Percentiles rank a stretch among this genome's conserved stretches.
These are phyloP conservation scores for Himalopsyche japonica DNA, from an alignment of 2,888 invertebrate genomes.

Conservation along the genomic window DNA sequence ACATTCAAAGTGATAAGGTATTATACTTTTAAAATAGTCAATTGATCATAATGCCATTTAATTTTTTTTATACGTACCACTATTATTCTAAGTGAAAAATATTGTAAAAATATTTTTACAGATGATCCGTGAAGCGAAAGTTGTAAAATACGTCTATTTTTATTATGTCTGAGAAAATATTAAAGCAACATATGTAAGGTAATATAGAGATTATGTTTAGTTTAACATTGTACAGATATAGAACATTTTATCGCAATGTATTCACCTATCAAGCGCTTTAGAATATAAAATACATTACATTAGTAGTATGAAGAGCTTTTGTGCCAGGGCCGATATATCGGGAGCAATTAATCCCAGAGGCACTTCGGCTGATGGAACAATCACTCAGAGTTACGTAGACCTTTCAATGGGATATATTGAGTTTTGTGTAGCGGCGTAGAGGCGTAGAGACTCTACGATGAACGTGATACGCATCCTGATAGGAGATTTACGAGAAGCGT, in stretches of 20 bases:
- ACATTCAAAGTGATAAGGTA: too few relatives aligned
- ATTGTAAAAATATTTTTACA: too few relatives aligned
- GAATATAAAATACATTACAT: not conserved
- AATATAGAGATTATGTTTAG: too few relatives aligned
- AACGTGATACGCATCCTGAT: slow-evolving; percentile 5
- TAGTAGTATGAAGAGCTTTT: not conserved
- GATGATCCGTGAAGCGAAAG: too few relatives aligned
- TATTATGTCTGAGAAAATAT: too few relatives aligned
- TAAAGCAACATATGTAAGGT: too few relatives aligned
- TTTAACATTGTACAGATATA: not conserved
- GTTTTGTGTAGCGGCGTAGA: not conserved
- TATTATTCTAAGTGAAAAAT: too few relatives aligned
- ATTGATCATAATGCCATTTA: too few relatives aligned
- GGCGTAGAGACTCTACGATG: not conserved
- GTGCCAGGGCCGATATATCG: slow-evolving; percentile 17
- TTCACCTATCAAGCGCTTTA: not conserved
- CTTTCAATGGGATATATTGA: slow-evolving; percentile 8
- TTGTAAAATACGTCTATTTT: too few relatives aligned
- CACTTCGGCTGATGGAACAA: slow-evolving; percentile 24
- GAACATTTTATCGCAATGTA: not conserved
- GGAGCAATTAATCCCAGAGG: slow-evolving; percentile 28
- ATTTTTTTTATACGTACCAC: too few relatives aligned
- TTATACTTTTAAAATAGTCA: too few relatives aligned
- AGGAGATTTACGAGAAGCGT: slow-evolving; percentile 1
- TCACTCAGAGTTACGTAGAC: slow-evolving; percentile 16